Percentiles rank a stretch among this genome's conserved stretches.
phyloP scores from a whole-genome alignment of 2,888 invertebrate genomes.

The Lypha dubia region DNA sequence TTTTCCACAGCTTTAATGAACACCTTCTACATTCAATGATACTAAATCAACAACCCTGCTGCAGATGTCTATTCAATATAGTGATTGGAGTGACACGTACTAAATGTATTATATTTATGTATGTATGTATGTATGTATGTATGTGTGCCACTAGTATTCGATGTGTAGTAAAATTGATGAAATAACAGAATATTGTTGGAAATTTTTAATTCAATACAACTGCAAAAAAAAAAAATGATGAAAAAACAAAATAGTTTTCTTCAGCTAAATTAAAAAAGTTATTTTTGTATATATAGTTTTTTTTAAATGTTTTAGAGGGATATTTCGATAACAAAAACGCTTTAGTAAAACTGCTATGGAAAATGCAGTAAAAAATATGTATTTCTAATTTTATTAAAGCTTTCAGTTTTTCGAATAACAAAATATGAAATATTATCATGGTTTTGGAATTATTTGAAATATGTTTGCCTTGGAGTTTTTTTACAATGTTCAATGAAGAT shows the following conservation, averaged over 20 bases:
- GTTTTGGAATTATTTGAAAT: too few species aligned
- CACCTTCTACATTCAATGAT: not conserved
- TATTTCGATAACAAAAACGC: too few species aligned
- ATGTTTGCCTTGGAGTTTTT: too few species aligned
- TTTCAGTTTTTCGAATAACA: not conserved
- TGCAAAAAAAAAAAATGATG: too few species aligned
- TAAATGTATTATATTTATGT: constrained; percentile 28
- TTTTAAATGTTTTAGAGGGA: too few species aligned
- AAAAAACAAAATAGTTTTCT: too few species aligned
- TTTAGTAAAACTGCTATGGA: constrained; percentile 10
- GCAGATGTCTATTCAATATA: constrained; percentile 11
- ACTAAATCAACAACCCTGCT: not conserved
- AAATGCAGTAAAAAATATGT: not conserved
- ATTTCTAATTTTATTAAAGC: not conserved
- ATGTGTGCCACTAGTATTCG: constrained; percentile 47
- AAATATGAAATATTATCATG: too few species aligned
- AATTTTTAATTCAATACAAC: not conserved
- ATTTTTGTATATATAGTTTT: too few species aligned
- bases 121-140: too few species aligned
- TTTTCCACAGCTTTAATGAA: not conserved
- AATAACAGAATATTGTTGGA: constrained; percentile 28
- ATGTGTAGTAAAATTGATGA: constrained; percentile 54
- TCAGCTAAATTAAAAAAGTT: too few species aligned
- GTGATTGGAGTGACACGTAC: constrained; percentile 42
- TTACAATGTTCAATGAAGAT: too few species aligned